Conservation (phyloP, 2,113 vertebrate species). For the Penelope pileata region DNA sequence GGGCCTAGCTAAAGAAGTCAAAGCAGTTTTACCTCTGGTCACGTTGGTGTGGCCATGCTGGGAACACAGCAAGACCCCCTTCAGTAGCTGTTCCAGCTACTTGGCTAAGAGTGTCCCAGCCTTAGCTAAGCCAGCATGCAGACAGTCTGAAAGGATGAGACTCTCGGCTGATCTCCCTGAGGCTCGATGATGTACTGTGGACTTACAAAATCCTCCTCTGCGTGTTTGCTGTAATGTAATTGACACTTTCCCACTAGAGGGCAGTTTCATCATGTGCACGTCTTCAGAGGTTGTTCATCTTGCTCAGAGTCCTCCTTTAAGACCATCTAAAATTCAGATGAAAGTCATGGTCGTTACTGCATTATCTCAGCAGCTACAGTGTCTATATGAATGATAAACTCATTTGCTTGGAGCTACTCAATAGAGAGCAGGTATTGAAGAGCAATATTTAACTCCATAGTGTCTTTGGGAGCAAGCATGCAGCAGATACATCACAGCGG, state of each 20-base stretch:
- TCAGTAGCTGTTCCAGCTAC: background rate
- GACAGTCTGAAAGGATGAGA: background rate
- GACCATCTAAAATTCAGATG: background rate
- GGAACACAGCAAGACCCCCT: background rate
- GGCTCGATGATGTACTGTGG: background rate
- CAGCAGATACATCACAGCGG: background rate
- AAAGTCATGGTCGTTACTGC: rapidly evolving
- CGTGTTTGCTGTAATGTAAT: rapidly evolving
- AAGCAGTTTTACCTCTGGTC: background rate
- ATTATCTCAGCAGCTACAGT: background rate
- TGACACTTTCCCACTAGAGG: slow-evolving; percentile 27
- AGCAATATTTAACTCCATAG: rapidly evolving
- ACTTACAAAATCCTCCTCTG: background rate
- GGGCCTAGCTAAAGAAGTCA: background rate
- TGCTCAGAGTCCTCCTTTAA: background rate
- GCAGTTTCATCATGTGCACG: background rate
- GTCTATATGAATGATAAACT: background rate
- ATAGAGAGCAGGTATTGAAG: background rate
- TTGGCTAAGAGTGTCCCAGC: background rate
- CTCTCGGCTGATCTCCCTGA: background rate
- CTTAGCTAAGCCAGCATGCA: background rate
- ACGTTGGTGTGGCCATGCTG: rapidly evolving
- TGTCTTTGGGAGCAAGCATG: background rate
- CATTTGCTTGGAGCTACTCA: background rate
- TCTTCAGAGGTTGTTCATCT: background rate